These are phyloP conservation scores for Drosophila stalkeri DNA, from an alignment of 2,888 invertebrate genomes.

Conservation along the genomic window DNA sequence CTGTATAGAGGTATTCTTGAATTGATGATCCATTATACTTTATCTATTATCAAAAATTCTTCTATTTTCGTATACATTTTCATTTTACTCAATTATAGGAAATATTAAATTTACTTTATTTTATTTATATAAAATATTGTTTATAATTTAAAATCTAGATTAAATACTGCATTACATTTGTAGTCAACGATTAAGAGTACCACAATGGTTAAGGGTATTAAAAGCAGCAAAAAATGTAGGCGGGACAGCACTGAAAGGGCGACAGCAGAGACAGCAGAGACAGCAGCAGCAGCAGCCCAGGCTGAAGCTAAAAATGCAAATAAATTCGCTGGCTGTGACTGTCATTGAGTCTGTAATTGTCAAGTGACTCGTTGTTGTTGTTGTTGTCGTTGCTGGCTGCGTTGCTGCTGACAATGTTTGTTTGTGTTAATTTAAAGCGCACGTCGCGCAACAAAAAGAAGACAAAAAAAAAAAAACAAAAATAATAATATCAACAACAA, in stretches of 20 bases:
- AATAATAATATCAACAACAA: neutral
- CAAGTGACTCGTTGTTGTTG: constrained; percentile 57
- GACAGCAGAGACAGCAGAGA: neutral
- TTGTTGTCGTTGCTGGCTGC: constrained; percentile 29
- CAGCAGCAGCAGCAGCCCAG: constrained; percentile 15
- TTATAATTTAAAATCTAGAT: too few species aligned
- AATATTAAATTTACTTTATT: too few species aligned
- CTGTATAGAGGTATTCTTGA: too few species aligned
- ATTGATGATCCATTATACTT: too few species aligned
- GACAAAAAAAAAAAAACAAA: constrained; percentile 45
- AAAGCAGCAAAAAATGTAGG: constrained; percentile 27
- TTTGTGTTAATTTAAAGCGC: constrained; percentile 75
- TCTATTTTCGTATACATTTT: too few species aligned
- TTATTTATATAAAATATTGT: too few species aligned
- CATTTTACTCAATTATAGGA: too few species aligned
- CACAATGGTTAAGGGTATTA: constrained; percentile 29
- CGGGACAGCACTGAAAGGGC: constrained; percentile 26
- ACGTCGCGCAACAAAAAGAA: constrained; percentile 52
- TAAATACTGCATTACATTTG: too few species aligned
- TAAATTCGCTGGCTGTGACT: constrained; percentile 74
- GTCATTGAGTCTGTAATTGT: constrained; percentile 77
- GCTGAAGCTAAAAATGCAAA: constrained; percentile 73
- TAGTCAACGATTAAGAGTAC: neutral
- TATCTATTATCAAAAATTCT: too few species aligned
- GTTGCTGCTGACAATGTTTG: constrained; percentile 69